Evolutionary conservation across 2,113 vertebrate genomes (phyloP).

Genomic region (Nettapus auritus): DNA sequence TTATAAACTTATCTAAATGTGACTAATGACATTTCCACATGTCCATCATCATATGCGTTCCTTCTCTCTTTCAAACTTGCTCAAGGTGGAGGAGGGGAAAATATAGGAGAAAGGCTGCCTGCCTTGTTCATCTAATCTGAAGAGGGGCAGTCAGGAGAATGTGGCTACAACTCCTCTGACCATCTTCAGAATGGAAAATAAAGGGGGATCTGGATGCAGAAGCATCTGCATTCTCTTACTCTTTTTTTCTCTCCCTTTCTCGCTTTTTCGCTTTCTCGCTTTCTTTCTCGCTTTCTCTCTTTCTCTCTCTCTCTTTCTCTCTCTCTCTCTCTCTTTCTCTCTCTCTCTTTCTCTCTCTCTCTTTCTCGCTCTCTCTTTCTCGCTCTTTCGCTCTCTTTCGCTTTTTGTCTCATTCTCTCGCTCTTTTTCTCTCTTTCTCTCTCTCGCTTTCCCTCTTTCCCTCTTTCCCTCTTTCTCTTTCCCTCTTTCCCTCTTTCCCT

Average conservation of each 20-base stretch:
- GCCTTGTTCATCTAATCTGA: neutral
- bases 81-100: neutral
- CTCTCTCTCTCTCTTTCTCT: neutral
- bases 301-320: too few relatives aligned
- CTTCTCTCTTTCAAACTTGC: neutral
- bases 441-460: too few relatives aligned
- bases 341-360: too few relatives aligned
- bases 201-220: conserved; percentile 15
- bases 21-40: conserved; percentile 18
- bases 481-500: neutral
- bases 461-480: neutral
- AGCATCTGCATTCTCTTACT: neutral
- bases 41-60: neutral
- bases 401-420: neutral
- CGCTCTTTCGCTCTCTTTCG: neutral
- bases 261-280: neutral
- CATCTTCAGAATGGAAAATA: neutral
- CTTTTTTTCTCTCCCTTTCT: neutral
- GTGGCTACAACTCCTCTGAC: neutral
- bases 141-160: neutral
- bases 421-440: neutral
- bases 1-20: conserved; percentile 31
- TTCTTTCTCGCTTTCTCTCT: neutral
- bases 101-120: neutral
- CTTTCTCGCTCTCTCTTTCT: neutral